Conservation (phyloP, 2,888 invertebrate species). For the Parascotia fuliginaria region DNA sequence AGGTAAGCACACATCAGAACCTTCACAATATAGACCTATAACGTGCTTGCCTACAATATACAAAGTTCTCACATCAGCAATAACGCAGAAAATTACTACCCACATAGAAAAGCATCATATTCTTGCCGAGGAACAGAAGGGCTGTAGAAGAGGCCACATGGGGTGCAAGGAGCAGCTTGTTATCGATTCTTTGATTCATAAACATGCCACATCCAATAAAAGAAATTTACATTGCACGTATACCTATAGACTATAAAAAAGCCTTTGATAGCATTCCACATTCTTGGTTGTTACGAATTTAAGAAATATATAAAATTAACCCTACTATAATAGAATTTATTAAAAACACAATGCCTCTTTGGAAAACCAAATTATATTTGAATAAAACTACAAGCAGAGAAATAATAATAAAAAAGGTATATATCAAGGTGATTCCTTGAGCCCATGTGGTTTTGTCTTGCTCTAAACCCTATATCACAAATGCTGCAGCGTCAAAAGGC, state of each 20-base stretch:
- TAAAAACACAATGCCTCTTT: neutral
- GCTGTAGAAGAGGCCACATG: neutral
- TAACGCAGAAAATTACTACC: neutral
- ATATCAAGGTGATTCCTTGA: too few relatives aligned
- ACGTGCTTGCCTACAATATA: neutral
- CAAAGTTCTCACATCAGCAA: neutral
- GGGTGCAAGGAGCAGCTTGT: conserved; percentile 3
- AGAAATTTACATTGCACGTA: neutral
- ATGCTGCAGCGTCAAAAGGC: too few relatives aligned
- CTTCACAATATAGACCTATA: neutral
- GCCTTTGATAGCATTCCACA: neutral
- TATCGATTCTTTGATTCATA: neutral
- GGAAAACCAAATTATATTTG: too few relatives aligned
- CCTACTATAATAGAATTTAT: neutral
- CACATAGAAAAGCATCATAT: neutral
- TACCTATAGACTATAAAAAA: neutral
- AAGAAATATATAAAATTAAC: neutral
- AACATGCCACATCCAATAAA: neutral
- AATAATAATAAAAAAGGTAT: too few relatives aligned
- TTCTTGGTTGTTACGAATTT: neutral
- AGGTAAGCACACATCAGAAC: neutral
- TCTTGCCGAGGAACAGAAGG: neutral
- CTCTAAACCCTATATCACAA: too few relatives aligned
- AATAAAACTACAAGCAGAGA: too few relatives aligned
- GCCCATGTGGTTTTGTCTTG: too few relatives aligned